These are phyloP conservation scores for Muntiacus reevesi DNA, from an alignment of 2,113 vertebrate species.

Conservation along the genomic window DNA sequence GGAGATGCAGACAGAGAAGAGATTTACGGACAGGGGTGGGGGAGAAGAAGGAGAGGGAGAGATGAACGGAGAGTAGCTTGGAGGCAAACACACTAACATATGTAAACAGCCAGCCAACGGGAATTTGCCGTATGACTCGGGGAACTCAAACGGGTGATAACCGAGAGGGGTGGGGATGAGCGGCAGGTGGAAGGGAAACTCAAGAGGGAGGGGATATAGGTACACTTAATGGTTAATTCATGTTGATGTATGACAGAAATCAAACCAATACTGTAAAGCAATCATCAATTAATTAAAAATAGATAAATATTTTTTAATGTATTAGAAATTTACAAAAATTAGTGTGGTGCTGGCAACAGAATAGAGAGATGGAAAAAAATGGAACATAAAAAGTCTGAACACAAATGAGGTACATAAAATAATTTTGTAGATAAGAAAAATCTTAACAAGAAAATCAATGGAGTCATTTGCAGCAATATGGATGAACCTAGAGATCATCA, in stretches of 20 bases:
- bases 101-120: not conserved
- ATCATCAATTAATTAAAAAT: not conserved
- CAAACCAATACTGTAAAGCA: not conserved
- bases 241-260: not conserved
- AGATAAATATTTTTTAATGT: not conserved
- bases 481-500: not conserved
- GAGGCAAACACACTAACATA: not conserved
- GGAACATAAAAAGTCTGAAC: not conserved
- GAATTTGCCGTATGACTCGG: not conserved
- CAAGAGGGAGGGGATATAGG: not conserved
- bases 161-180: not conserved
- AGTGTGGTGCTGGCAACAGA: not conserved
- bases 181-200: not conserved
- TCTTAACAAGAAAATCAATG: not conserved
- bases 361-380: not conserved
- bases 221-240: not conserved
- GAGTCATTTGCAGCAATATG: not conserved
- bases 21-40: not conserved
- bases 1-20: not conserved
- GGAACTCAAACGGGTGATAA: not conserved
- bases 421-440: not conserved
- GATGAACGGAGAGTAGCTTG: not conserved
- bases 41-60: not conserved
- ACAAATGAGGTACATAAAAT: not conserved
- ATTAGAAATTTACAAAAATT: not conserved